A percentile compares a stretch with the other conserved stretches of the same genome.
These are phyloP conservation scores for Apodemus speciosus DNA, from an alignment of 2,113 vertebrate species.

Conservation along the genomic window DNA sequence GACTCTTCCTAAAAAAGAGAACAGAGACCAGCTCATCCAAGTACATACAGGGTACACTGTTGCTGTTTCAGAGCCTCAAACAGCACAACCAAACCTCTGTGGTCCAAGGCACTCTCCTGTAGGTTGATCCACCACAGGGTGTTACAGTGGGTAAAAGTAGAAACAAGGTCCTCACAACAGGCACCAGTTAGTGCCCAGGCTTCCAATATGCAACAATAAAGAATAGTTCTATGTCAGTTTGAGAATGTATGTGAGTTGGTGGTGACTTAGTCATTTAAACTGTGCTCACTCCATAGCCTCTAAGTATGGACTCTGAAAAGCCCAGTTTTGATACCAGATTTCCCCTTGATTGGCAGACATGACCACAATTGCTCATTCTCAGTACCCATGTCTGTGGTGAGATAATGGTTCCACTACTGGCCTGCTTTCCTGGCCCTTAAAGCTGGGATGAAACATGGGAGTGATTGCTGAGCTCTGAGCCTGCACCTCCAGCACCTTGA, in stretches of 20 bases:
- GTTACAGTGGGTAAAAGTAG: background rate
- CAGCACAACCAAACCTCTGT: background rate
- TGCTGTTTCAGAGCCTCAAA: background rate
- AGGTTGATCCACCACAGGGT: background rate
- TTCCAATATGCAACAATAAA: slow-evolving; percentile 6
- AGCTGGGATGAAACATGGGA: background rate
- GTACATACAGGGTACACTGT: fast-evolving
- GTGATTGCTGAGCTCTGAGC: background rate
- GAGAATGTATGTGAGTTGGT: background rate
- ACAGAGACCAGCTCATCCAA: background rate
- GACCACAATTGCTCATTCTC: no score
- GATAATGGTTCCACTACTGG: background rate
- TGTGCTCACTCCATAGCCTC: background rate
- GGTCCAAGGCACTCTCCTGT: background rate
- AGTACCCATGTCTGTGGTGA: no score
- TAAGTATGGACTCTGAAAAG: background rate
- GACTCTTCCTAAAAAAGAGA: background rate
- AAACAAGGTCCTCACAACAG: no score
- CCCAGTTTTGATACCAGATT: fast-evolving
- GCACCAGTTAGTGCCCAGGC: background rate
- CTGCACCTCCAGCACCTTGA: no score
- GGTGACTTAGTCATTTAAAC: background rate
- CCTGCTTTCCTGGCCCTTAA: no score
- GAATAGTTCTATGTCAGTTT: background rate
- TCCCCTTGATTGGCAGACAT: background rate